phyloP scores from a whole-genome alignment of 2,797 vertebrate genomes.

The Hylomyscus alleni region DNA sequence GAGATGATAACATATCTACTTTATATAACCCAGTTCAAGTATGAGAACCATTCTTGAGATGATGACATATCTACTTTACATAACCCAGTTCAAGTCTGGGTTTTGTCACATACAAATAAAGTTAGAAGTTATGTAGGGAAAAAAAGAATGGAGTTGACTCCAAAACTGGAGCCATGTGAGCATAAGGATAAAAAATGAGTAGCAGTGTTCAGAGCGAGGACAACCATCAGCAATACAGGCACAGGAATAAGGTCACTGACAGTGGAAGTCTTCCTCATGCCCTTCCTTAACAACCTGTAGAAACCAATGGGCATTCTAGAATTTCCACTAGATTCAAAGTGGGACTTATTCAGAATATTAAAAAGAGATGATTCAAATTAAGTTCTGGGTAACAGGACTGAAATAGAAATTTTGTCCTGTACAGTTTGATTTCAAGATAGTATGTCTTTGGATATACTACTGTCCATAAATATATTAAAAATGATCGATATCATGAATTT shows the following conservation, averaged over 20 bases:
- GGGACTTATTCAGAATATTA: constrained; percentile 28
- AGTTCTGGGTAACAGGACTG: not conserved
- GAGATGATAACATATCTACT: not conserved
- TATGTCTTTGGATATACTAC: not conserved
- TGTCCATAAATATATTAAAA: not conserved
- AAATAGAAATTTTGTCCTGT: constrained; percentile 6
- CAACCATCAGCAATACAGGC: not conserved
- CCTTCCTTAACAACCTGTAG: not conserved
- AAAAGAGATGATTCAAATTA: constrained; percentile 36
- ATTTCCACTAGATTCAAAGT: not conserved
- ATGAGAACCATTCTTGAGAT: too few relatives aligned
- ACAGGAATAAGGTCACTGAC: not conserved
- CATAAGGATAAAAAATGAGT: too few relatives aligned
- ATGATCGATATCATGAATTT: not conserved
- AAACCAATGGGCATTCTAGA: not conserved
- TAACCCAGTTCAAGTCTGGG: not conserved
- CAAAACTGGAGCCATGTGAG: not conserved
- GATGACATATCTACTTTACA: not conserved
- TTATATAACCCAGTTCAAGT: not conserved
- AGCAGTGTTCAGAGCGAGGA: not conserved
- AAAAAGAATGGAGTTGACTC: not conserved
- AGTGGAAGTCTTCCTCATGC: not conserved
- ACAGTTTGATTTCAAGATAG: constrained; percentile 55
- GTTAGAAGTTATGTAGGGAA: not conserved
- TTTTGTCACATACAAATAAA: not conserved